phyloP scores from a whole-genome alignment of 2,797 vertebrate genomes.

The Otus scops region DNA sequence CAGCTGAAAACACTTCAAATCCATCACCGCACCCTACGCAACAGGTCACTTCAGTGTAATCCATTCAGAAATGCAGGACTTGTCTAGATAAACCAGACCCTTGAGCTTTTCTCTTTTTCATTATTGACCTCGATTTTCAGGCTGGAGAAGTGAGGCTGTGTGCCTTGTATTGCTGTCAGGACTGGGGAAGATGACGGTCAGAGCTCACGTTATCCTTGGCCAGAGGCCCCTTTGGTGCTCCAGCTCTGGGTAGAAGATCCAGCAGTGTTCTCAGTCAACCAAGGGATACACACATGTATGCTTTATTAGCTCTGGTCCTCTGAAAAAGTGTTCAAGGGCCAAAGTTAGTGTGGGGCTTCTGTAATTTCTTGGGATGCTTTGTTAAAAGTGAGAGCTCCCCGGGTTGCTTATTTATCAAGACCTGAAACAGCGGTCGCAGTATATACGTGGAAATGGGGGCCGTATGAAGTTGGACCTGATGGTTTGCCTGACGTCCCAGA shows the following conservation, averaged over 20 bases:
- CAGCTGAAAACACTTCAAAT: neutral
- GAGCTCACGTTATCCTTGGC: neutral
- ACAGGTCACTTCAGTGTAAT: neutral
- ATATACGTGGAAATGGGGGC: neutral
- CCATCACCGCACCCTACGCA: accelerated
- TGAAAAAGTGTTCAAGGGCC: neutral
- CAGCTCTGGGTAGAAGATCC: neutral
- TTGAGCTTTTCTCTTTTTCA: neutral
- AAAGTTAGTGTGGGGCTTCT: neutral
- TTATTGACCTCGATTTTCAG: neutral
- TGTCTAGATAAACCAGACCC: neutral
- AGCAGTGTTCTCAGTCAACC: neutral
- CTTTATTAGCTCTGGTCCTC: neutral
- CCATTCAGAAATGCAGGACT: neutral
- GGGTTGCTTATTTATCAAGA: neutral
- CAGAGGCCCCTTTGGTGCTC: neutral
- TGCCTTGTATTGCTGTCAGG: accelerated
- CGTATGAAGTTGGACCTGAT: neutral
- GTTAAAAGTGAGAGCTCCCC: neutral
- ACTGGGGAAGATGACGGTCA: neutral
- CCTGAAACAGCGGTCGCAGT: neutral
- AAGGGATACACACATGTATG: accelerated
- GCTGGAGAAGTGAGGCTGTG: neutral
- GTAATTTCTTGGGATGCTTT: neutral
- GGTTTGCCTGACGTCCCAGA: neutral